Evolutionary conservation across 2,797 vertebrate genomes (phyloP).

Genomic region (Acanthiza pusilla): DNA sequence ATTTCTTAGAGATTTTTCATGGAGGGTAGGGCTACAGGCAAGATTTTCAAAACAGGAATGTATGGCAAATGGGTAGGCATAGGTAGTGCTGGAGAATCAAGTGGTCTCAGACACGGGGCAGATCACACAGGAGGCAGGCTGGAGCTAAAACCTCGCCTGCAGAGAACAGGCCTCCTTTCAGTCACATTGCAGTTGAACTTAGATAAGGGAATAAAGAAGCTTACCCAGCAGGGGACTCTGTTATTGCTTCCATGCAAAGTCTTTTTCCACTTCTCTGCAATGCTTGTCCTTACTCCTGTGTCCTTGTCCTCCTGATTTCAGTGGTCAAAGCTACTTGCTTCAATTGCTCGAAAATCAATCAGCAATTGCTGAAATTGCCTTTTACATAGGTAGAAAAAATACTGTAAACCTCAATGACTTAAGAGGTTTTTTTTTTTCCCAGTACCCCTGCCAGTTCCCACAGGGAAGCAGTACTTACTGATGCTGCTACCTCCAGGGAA

Average conservation of each 20-base stretch:
- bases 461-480: neutral
- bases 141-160: neutral
- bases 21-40: neutral
- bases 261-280: neutral
- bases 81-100: neutral
- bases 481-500: neutral
- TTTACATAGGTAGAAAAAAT: neutral
- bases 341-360: slow-evolving; percentile 21
- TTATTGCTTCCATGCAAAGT: neutral
- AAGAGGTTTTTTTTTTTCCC: neutral
- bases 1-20: neutral
- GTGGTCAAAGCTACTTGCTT: neutral
- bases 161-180: neutral
- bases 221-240: neutral
- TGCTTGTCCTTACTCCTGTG: neutral
- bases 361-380: neutral
- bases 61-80: neutral
- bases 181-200: neutral
- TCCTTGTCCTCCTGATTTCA: neutral
- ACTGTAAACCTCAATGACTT: neutral
- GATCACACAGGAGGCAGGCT: neutral
- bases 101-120: neutral
- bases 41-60: neutral
- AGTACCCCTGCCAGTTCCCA: neutral
- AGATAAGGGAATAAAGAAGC: neutral